Base-by-base conservation (phyloP, 1,140 invertebrate species). In the Tribolium castaneum region DNA sequence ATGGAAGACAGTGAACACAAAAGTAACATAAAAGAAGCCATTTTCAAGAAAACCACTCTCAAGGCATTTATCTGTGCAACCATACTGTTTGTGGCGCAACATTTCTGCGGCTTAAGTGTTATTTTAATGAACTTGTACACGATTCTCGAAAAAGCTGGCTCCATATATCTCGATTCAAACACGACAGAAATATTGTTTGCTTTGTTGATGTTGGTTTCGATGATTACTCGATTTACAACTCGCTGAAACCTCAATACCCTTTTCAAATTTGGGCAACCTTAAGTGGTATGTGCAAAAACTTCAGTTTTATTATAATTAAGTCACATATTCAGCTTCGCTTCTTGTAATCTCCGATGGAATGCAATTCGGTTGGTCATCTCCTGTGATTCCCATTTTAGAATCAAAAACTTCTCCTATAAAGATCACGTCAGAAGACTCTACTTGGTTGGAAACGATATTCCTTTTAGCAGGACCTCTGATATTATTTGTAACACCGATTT, bases 291-390 rank as follows among this genome's bases (percentile, higher is more conserved):
- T 25, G 2, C 22, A n/a, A 25, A 25, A 25, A 25, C 22, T 25
- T n/a, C n/a, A 25, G 22, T 25, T 25, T 1, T 25, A 5, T 25
- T 2, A 5, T 25, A 25, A 25, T 2, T 25, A 25, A 25, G 5
- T 25, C 22, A 25, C 5, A 25, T 25, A 25, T 25, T 39, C 56
- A 86, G 85, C 81, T 39, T 84, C 83, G 3, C 62, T 86, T 5
- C 80, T 81, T 62, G 81, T 82, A 22, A 76, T 84, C 6, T 84
- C 84, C 9, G 83, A 86, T 83, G 84, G 85, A 9, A 85, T 86
- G 83, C 76, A 82, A 59, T 85, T 84, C 51, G 91, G 89, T 3
- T 93, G 92, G 90, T 90, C 92, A 6, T 90, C 92, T 0, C 91
- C 92, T 1, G 89, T 91, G 0, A 80, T 92, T 7, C 88, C 89